Percentiles rank a stretch among this genome's conserved stretches.
Conservation (phyloP, 2,797 vertebrate species). For the Ceryle rudis region DNA sequence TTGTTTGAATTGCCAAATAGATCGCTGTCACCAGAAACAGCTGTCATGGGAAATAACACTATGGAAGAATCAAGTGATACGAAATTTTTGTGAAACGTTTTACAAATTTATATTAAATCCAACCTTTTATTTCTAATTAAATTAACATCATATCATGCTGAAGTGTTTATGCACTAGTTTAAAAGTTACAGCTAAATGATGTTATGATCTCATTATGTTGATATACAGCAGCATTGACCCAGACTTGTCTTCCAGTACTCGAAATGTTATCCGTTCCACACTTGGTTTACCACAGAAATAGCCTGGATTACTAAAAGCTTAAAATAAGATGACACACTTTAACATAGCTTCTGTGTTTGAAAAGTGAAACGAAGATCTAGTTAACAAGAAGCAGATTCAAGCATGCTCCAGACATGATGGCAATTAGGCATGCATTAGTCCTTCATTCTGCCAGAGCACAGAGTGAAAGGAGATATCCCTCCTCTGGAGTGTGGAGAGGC, state of each 20-base stretch:
- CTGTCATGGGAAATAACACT: not conserved
- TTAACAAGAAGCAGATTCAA: conserved; percentile 49
- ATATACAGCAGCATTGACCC: not conserved
- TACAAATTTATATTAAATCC: not conserved
- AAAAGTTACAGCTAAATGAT: not conserved
- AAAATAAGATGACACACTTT: not conserved
- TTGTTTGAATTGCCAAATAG: not conserved
- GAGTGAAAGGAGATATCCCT: not conserved
- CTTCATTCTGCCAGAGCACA: not conserved
- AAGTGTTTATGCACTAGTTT: not conserved
- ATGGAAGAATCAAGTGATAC: not conserved
- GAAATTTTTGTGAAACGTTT: not conserved
- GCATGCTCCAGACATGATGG: not conserved
- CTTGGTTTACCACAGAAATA: conserved; percentile 31
- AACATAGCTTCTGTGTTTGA: not conserved
- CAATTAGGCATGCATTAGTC: not conserved
- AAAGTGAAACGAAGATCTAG: not conserved
- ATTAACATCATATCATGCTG: not conserved
- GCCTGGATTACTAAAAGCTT: not conserved
- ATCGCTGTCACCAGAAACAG: not conserved
- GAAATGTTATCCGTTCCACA: not conserved
- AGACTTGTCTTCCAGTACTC: not conserved
- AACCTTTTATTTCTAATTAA: conserved; percentile 12
- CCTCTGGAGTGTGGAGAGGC: not conserved
- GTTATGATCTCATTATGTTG: conserved; percentile 7